Evolutionary conservation across 2,113 vertebrate species (phyloP), one percentile per base, ranked within the genome.

Genomic region (Coracopsis vasa): DNA sequence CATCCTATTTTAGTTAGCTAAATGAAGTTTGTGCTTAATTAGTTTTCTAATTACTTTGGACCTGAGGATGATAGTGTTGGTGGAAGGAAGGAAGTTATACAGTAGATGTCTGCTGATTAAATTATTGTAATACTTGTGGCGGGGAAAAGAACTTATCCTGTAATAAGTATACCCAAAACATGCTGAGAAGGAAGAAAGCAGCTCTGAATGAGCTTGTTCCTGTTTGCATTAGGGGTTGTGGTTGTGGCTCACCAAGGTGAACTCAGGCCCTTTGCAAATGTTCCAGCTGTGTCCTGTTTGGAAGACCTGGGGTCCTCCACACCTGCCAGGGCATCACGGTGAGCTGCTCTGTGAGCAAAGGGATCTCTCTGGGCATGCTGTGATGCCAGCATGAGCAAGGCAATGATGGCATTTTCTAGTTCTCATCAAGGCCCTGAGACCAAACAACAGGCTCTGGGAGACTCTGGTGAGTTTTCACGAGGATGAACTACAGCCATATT

Each of bases 51-150:
- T 64, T 1, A 73, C 90, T 86, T 86, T 77, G 20, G 80, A 93
- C 78, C 24, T 69, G n/a, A 75, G 84, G 56, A 81, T 44, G 28
- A 66, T 41, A 75, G 61, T 85, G 62, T 79, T 85, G 42, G 50
- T 87, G 51, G 69, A 87, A 94, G 69, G 88, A 90, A 94, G 70
- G 80, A 94, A 95, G 87, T 95, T 7, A 72, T 33, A 86, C 16
- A 70, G 50, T 86, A 80, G 65, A 69, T 79, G 70, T 39, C 65
- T 84, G 51, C 70, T 92, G 78, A 81, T 91, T 79, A 75, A 92
- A 89, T 81, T 75, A 74, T 62, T 90, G 31, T 60, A 44, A 71
- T 72, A 47, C 24, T 39, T 67, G 54, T 61, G 51, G 51, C 62
- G 81, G 41, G 27, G 41, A 44, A 74, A 91, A 75, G 35, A 85